Evolutionary conservation across 1,140 invertebrate species (phyloP).

Genomic region (Magallana gigas): DNA sequence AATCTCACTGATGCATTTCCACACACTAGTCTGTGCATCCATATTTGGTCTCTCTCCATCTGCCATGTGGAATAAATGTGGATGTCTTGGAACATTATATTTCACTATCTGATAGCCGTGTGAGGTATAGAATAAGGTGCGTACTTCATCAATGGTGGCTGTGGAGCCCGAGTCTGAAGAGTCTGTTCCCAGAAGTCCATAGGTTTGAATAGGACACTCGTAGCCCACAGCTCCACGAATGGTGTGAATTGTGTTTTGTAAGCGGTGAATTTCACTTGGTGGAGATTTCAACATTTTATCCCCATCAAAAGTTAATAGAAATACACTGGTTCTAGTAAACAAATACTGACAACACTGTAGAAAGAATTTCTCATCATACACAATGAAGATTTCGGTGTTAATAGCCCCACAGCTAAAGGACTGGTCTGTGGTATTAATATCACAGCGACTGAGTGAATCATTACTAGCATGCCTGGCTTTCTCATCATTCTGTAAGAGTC

Average conservation of each 20-base stretch:
- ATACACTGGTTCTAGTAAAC: slow-evolving; percentile 56
- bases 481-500: slow-evolving; percentile 46
- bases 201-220: slow-evolving; percentile 54
- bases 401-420: slow-evolving; percentile 48
- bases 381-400: slow-evolving; percentile 56
- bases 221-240: slow-evolving; percentile 53
- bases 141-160: slow-evolving; percentile 52
- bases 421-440: slow-evolving; percentile 2
- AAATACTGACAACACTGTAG: slow-evolving; percentile 56
- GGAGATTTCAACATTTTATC: slow-evolving; percentile 55
- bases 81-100: slow-evolving; percentile 55
- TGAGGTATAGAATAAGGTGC: slow-evolving; percentile 55
- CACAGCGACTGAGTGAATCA: slow-evolving; percentile 48
- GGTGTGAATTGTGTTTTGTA: slow-evolving; percentile 55
- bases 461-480: slow-evolving; percentile 50
- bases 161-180: slow-evolving; percentile 29
- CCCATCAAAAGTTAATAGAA: slow-evolving; percentile 59
- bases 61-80: slow-evolving; percentile 47
- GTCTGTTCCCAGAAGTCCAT: slow-evolving; percentile 51
- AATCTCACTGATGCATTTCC: slow-evolving; percentile 55
- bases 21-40: slow-evolving; percentile 43
- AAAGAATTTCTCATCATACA: slow-evolving; percentile 59
- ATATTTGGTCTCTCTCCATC: not conserved
- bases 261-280: slow-evolving; percentile 45
- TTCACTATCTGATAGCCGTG: slow-evolving; percentile 54